These are phyloP conservation scores for Petrocephalus schoutedeni DNA, from an alignment of 2,797 vertebrate genomes.

Conservation along the genomic window DNA sequence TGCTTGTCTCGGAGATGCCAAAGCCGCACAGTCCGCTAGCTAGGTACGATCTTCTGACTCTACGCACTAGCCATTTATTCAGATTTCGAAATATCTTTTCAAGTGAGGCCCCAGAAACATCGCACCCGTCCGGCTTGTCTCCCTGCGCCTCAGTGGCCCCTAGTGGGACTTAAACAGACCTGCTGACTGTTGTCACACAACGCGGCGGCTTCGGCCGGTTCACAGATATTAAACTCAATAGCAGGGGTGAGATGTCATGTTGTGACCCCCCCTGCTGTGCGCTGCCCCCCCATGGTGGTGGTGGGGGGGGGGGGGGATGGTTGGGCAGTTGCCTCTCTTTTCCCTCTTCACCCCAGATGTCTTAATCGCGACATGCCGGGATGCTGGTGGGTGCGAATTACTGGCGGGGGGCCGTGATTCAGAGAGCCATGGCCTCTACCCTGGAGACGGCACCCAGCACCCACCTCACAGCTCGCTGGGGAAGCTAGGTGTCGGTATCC, in stretches of 20 bases:
- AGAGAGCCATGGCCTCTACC: neutral
- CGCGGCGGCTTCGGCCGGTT: neutral
- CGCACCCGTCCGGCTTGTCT: neutral
- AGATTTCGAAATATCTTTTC: neutral
- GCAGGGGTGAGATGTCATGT: neutral
- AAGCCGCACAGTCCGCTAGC: neutral
- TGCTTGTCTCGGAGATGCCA: neutral
- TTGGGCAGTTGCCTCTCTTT: neutral
- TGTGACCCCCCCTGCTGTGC: constrained; percentile 19
- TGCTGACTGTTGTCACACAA: neutral
- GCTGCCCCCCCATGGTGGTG: neutral
- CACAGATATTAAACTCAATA: constrained; percentile 25
- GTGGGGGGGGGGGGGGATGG: neutral
- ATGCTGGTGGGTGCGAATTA: neutral
- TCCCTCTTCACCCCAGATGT: neutral
- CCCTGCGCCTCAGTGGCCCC: neutral
- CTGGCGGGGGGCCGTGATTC: neutral
- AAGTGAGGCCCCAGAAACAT: neutral
- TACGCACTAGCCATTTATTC: neutral
- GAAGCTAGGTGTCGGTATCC: neutral
- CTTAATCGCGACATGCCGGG: neutral
- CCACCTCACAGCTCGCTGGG: neutral
- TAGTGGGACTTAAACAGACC: constrained; percentile 1
- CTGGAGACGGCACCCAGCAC: no score
- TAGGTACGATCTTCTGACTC: neutral